Evolutionary conservation across 2,888 invertebrate species (phyloP), one percentile per base, ranked within the genome.

Genomic region (Agrotis ipsilon): DNA sequence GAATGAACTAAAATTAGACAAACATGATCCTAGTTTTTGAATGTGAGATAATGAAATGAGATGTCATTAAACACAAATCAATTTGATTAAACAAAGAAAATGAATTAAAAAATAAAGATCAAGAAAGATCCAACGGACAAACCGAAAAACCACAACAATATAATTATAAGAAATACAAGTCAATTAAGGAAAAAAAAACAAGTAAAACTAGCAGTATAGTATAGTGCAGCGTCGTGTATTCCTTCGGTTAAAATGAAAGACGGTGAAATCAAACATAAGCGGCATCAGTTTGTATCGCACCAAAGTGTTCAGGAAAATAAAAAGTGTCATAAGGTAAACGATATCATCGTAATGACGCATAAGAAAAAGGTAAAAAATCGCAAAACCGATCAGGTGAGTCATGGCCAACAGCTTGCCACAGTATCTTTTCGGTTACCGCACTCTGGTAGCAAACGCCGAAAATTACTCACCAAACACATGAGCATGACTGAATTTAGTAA

Each of bases 321-420:
- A 6, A 55, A 51, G 16, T 57, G 48, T 43, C 57, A 43, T 54
- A 48, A 58, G 14, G 32, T 55, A 7, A 46, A 73, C 61, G 69
- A 68, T 69, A 43, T 65, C 18, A 67, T 48, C 19, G 65, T 72
- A 24, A 54, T 61, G 64, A 63, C 64, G 27, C 60, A 62, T 61
- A 71, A 81, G 32, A 77, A 81, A 62, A 77, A 69, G 16, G 65
- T 57, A 16, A 81, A 71, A 54, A 61, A 46, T 14, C 63, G 63
- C 21, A 70, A 68, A 18, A 9, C 61, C 2, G 21, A 61, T 19
- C 11, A 16, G 1, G 16, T 18, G 13, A 67, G 39, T 32, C 24
- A 46, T 43, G 27, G 24, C 39, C 61, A 69, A 55, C 58, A 49
- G 19, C 78, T n/a, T n/a, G n/a, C 82, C 3, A 49, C 61, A 54